A percentile compares a stretch with the other conserved stretches of the same genome.
Evolutionary conservation across 37 sponge, comb jelly and placozoan species (phyloP).

Genomic region (Ianthella basta): DNA sequence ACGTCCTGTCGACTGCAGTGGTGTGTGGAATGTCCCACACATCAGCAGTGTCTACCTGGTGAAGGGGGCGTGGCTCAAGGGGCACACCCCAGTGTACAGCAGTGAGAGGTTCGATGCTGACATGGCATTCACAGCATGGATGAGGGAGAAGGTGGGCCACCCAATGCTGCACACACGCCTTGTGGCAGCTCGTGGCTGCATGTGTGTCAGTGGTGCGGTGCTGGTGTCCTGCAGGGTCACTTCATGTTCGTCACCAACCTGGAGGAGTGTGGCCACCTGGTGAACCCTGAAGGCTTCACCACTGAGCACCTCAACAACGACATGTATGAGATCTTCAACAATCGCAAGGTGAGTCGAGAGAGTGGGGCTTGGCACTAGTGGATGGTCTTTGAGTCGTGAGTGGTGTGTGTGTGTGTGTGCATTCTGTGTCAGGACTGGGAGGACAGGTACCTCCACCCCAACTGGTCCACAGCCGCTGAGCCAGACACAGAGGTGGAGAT

Average conservation of each 20-base stretch:
- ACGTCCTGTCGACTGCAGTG: slow-evolving; percentile 60
- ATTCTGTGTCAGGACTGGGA: slow-evolving; percentile 77
- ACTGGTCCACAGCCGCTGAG: slow-evolving; percentile 54
- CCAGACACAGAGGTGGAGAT: slow-evolving; percentile 45
- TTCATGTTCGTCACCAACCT: slow-evolving; percentile 89
- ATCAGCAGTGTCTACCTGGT: slow-evolving; percentile 55
- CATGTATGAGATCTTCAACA: slow-evolving; percentile 88
- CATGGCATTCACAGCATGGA: slow-evolving; percentile 71
- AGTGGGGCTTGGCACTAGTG: neutral
- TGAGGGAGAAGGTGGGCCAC: slow-evolving; percentile 77
- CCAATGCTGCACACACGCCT: too few relatives aligned
- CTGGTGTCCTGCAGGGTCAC: slow-evolving; percentile 73
- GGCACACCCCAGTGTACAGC: slow-evolving; percentile 38
- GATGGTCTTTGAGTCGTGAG: neutral
- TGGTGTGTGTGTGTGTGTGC: neutral
- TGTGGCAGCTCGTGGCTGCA: too few relatives aligned
- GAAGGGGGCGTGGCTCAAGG: slow-evolving; percentile 45
- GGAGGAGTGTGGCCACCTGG: slow-evolving; percentile 77
- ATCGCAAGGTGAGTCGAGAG: slow-evolving; percentile 45
- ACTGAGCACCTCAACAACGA: slow-evolving; percentile 82
- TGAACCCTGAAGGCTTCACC: slow-evolving; percentile 67
- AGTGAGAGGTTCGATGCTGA: slow-evolving; percentile 65
- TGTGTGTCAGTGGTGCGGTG: too few relatives aligned
- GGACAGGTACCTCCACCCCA: slow-evolving; percentile 75
- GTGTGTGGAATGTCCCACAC: slow-evolving; percentile 90